These are phyloP conservation scores for Marmota monax DNA, from an alignment of 2,113 vertebrate species.

Conservation along the genomic window DNA sequence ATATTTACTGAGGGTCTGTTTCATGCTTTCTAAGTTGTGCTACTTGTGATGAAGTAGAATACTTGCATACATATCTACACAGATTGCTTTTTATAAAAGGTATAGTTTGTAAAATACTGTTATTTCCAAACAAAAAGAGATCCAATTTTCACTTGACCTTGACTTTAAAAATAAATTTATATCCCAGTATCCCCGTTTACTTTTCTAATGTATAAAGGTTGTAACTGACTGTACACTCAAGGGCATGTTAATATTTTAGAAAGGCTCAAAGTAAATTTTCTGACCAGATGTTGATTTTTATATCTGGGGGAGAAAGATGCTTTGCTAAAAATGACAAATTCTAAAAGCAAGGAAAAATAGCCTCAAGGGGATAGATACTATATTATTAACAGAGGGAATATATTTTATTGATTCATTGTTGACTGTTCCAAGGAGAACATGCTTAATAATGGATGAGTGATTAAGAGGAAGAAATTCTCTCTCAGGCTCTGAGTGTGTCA, in stretches of 20 bases:
- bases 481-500: not conserved
- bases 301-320: slow-evolving; percentile 4
- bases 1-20: not conserved
- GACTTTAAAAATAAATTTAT: slow-evolving; percentile 38
- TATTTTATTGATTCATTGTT: slow-evolving; percentile 72
- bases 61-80: not conserved
- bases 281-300: slow-evolving; percentile 47
- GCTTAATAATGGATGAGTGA: slow-evolving; percentile 63
- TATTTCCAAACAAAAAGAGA: not conserved
- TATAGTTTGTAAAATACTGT: not conserved
- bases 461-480: slow-evolving; percentile 19
- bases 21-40: not conserved
- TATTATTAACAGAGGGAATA: slow-evolving; percentile 40
- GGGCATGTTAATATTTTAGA: slow-evolving; percentile 54
- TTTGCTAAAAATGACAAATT: slow-evolving; percentile 64
- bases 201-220: slow-evolving; percentile 42
- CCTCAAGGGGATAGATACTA: not conserved
- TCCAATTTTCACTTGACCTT: slow-evolving; percentile 25
- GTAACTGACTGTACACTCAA: not conserved
- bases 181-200: not conserved
- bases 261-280: slow-evolving; percentile 53
- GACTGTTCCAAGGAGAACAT: slow-evolving; percentile 33
- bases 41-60: not conserved
- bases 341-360: slow-evolving; percentile 10
- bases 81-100: not conserved